Base-by-base conservation (phyloP, 1,140 invertebrate genomes). In the Drosophila pandora region DNA sequence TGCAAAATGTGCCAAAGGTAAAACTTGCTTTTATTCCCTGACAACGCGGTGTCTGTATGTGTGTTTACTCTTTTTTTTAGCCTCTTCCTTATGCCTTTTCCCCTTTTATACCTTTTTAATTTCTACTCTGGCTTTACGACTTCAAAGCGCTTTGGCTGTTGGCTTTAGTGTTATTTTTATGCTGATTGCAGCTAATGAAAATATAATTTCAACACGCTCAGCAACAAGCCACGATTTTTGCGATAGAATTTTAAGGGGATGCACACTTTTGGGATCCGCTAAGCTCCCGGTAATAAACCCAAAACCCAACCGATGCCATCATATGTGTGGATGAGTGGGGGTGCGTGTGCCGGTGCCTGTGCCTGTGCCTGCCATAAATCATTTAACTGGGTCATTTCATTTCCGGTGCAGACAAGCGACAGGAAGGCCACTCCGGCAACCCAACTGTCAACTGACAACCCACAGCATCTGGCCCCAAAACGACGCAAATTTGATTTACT, bases 361-460 rank as follows among this genome's bases (percentile, higher is more conserved):
- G 23, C 23, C 3, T 28, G 25, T 28, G 25, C 52, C 62, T 50
- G 59, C 59, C 64, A 88, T 87, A 87, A 88, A 87, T 87, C 82
- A 87, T 87, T 87, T 87, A 88, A 87, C 82, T 87, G 82, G 82
- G 82, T 87, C 83, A 87, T 87, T 87, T 87, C 83, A 87, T 87
- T 87, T 88, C 82, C 82, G 82, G 28, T 70, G 70, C 52, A 88
- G 83, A 87, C 83, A 68, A 82, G 82, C 56, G 69, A 76, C 79
- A 79, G 83, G 75, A 80, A 85, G 70, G 58, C 63, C 81, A 80
- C 67, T 80, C 45, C 39, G 41, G 61, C 75, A 65, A 47, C 61
- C 62, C 61, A 63, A 84, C 64, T 83, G 79, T 83, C 79, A 82
- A 64, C 75, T 39, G 69, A 69, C 73, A 78, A 65, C 56, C 73